Evolutionary conservation across 2,888 invertebrate species (phyloP).

Genomic region (Alviniconcha strummeri): DNA sequence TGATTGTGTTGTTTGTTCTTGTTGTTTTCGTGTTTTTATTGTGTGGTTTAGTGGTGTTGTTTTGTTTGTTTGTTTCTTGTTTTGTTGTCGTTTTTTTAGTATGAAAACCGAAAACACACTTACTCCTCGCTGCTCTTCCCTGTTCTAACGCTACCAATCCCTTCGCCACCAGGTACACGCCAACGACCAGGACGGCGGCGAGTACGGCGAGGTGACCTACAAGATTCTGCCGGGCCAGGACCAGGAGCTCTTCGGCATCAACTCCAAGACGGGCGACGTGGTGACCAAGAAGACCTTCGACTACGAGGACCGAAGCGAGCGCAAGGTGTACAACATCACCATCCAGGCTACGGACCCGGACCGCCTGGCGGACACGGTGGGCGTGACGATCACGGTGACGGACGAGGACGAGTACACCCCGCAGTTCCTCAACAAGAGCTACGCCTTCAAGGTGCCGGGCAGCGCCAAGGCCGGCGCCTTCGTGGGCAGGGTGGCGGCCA

Average conservation of each 20-base stretch:
- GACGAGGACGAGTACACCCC: constrained; percentile 92
- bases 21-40: too few relatives aligned
- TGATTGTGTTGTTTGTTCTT: too few relatives aligned
- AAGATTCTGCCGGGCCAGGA: constrained; percentile 75
- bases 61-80: background rate
- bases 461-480: constrained; percentile 85
- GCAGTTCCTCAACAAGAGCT: constrained; percentile 76
- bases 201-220: constrained; percentile 89
- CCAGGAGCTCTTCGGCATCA: constrained; percentile 89
- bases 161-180: constrained; percentile 91
- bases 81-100: background rate
- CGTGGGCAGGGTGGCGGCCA: constrained; percentile 92
- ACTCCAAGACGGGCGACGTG: constrained; percentile 85
- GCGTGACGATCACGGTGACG: constrained; percentile 88
- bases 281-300: constrained; percentile 89
- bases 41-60: background rate
- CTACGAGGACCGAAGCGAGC: constrained; percentile 85
- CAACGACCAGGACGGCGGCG: constrained; percentile 90
- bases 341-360: constrained; percentile 90
- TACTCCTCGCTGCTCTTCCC: too few relatives aligned
- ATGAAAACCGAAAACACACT: too few relatives aligned
- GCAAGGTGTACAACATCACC: constrained; percentile 84
- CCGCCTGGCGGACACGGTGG: constrained; percentile 84
- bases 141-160: constrained; percentile 78
- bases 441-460: constrained; percentile 81